Percentiles rank a stretch among this genome's conserved stretches.
Evolutionary conservation across 2,888 invertebrate genomes (phyloP).

Genomic region (Agrilus cyanescens): DNA sequence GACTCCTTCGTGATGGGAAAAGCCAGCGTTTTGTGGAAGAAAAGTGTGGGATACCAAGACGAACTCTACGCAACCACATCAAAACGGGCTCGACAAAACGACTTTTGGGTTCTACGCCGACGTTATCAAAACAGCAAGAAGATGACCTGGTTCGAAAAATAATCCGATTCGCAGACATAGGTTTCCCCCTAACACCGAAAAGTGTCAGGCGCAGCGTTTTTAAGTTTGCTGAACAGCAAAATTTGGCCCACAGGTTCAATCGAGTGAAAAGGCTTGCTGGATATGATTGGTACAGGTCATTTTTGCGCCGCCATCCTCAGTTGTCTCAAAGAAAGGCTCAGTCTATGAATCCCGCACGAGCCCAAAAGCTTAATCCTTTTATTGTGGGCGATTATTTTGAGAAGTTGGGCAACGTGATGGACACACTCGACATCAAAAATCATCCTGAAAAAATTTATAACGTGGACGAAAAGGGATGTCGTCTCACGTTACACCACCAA

Average conservation of each 20-base stretch:
- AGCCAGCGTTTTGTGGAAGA: no score
- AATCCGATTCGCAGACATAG: not conserved
- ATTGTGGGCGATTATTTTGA: constrained; percentile 5
- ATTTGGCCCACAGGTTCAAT: constrained; percentile 1
- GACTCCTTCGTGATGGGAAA: no score
- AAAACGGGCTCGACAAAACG: not conserved
- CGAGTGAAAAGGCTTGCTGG: constrained; percentile 1
- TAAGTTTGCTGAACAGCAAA: constrained; percentile 1
- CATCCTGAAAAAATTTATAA: no score
- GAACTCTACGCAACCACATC: not conserved
- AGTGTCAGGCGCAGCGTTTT: constrained; percentile 1
- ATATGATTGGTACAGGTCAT: constrained; percentile 4
- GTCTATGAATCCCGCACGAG: not conserved
- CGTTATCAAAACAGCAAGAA: not conserved
- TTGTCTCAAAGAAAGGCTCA: not conserved
- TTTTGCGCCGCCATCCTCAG: constrained; percentile 3
- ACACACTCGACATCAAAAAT: not conserved
- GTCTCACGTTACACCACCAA: constrained; percentile 3
- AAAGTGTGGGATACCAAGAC: not conserved
- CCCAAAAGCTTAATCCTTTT: not conserved
- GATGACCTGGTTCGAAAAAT: not conserved
- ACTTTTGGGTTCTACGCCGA: not conserved
- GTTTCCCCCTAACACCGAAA: not conserved
- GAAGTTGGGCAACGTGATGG: constrained; percentile 3
- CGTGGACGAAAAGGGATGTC: constrained; percentile 1